These are phyloP conservation scores for Helicoverpa zea DNA, from an alignment of 1,140 invertebrate genomes.

Conservation along the genomic window DNA sequence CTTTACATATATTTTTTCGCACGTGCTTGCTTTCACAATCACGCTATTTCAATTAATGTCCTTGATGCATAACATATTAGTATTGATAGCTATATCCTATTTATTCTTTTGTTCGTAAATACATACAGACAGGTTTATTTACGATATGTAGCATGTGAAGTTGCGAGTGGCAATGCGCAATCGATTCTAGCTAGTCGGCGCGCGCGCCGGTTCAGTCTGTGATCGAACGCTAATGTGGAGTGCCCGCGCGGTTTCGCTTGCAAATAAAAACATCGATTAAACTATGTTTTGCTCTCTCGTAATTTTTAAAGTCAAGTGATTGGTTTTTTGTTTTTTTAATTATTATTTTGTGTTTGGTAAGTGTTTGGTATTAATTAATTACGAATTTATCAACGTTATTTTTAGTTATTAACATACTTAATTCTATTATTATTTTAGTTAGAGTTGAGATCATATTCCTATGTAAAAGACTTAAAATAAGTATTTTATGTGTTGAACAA, in stretches of 20 bases:
- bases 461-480: no score
- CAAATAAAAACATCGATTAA: not conserved
- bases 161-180: conserved; percentile 26
- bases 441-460: no score
- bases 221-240: conserved; percentile 24
- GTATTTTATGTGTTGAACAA: no score
- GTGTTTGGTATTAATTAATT: not conserved
- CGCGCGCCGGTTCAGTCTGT: conserved; percentile 15
- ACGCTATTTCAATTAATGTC: not conserved
- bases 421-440: no score
- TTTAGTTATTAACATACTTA: no score
- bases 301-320: not conserved
- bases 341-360: not conserved
- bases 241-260: not conserved
- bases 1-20: not conserved
- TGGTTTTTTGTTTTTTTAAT: not conserved
- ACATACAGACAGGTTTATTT: conserved; percentile 21
- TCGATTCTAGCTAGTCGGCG: not conserved
- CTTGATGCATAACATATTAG: not conserved
- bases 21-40: no score
- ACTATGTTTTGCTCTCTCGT: not conserved
- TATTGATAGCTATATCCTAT: not conserved
- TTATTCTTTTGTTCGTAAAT: conserved; percentile 21
- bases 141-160: conserved; percentile 26
- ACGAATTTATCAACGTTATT: no score